Percentiles rank a stretch among this genome's conserved stretches.
These are phyloP conservation scores for Oscheius sp. DNA, from an alignment of 2,888 invertebrate genomes.

Conservation along the genomic window DNA sequence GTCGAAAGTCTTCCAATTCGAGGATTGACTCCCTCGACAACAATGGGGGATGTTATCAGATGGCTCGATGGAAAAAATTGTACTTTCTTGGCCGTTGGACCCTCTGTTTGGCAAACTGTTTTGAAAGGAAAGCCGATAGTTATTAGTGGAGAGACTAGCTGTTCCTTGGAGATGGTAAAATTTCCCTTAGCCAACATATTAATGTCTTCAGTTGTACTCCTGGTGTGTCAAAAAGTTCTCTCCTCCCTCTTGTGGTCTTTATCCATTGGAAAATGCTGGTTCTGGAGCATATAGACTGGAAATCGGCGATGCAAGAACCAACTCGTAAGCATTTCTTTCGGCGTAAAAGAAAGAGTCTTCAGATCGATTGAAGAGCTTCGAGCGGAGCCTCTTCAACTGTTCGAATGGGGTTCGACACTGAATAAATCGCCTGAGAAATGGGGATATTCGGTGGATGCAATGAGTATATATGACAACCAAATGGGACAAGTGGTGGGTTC, in stretches of 20 bases:
- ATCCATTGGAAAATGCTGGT: slow-evolving; percentile 32
- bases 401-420: slow-evolving; percentile 38
- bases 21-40: slow-evolving; percentile 31
- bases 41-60: slow-evolving; percentile 28
- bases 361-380: slow-evolving; percentile 31
- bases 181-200: not conserved
- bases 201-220: slow-evolving; percentile 35
- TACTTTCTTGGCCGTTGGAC: slow-evolving; percentile 21
- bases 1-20: slow-evolving; percentile 37
- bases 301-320: slow-evolving; percentile 46
- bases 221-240: slow-evolving; percentile 36
- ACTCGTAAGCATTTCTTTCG: slow-evolving; percentile 16
- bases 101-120: slow-evolving; percentile 27
- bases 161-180: slow-evolving; percentile 11
- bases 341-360: slow-evolving; percentile 6
- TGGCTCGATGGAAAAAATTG: slow-evolving; percentile 27
- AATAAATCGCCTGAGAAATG: slow-evolving; percentile 2
- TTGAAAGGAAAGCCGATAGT: slow-evolving; percentile 1
- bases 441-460: slow-evolving; percentile 38
- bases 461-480: slow-evolving; percentile 42
- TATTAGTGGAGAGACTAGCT: slow-evolving; percentile 25
- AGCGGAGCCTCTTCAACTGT: slow-evolving; percentile 44
- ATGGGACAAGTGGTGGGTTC: slow-evolving; percentile 34
- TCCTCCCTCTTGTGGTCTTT: slow-evolving; percentile 34
- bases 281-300: slow-evolving; percentile 39